These are phyloP conservation scores for Struthio camelus DNA, from an alignment of 2,113 vertebrate genomes.

Conservation along the genomic window DNA sequence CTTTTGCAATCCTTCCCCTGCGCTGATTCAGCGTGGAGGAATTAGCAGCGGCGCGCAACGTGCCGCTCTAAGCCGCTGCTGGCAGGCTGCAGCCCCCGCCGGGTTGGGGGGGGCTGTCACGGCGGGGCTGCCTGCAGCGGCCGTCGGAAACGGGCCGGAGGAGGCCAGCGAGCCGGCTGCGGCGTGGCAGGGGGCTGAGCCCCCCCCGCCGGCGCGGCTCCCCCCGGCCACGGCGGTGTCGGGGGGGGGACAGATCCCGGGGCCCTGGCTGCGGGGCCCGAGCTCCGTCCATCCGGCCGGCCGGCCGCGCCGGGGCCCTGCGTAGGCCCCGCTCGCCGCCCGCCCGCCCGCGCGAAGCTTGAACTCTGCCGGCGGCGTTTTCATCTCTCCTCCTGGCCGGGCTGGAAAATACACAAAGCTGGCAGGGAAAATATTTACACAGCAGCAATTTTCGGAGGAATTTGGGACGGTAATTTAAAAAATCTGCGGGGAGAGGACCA, in stretches of 20 bases:
- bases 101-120: background rate
- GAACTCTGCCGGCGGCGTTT: background rate
- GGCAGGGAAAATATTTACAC: slow-evolving; percentile 81
- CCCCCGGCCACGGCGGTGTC: no score
- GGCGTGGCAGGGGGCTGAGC: no score
- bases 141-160: background rate
- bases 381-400: slow-evolving; percentile 31
- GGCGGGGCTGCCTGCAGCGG: background rate
- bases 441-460: slow-evolving; percentile 75
- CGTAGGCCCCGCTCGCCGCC: background rate
- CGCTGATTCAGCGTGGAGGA: slow-evolving; percentile 32
- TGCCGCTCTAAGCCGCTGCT: background rate
- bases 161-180: no score
- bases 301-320: accelerated
- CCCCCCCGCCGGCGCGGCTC: no score
- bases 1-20: slow-evolving; percentile 41
- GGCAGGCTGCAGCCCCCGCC: accelerated
- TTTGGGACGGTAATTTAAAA: slow-evolving; percentile 77
- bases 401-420: slow-evolving; percentile 73
- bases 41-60: background rate
- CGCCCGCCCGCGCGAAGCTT: background rate
- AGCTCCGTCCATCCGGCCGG: no score
- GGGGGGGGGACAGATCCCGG: no score
- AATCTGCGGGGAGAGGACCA: slow-evolving; percentile 68
- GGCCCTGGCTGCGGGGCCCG: no score